A percentile compares a stretch with the other conserved stretches of the same genome.
These are phyloP conservation scores for Sebastes hopkinsi DNA, from an alignment of 2,797 vertebrate genomes.

Conservation along the genomic window DNA sequence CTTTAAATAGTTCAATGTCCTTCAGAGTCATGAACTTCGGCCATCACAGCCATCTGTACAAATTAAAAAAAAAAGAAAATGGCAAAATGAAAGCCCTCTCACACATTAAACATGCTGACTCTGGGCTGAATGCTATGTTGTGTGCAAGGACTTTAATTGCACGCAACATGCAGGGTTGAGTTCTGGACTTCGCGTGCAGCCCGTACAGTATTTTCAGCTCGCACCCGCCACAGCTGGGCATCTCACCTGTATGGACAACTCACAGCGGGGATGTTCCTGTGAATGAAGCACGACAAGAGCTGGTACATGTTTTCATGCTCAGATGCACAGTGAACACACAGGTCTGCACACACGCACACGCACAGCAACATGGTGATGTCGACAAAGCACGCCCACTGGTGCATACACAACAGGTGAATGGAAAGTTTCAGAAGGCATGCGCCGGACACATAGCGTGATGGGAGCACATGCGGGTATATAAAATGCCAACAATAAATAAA, in stretches of 20 bases:
- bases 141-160: not conserved
- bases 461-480: not conserved
- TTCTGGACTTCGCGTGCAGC: conserved; percentile 3
- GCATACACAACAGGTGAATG: not conserved
- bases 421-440: not conserved
- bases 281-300: conserved; percentile 42
- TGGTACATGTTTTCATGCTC: conserved; percentile 39
- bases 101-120: not conserved
- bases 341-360: not conserved
- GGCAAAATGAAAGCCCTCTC: not conserved
- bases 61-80: not conserved
- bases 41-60: not conserved
- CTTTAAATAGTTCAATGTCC: not conserved
- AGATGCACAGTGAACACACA: conserved; percentile 9
- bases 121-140: not conserved
- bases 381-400: conserved; percentile 21
- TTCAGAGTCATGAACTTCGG: not conserved
- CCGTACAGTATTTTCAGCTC: not conserved
- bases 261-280: conserved; percentile 35
- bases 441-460: not conserved
- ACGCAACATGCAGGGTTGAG: not conserved
- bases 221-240: not conserved
- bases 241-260: conserved; percentile 38
- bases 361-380: not conserved
- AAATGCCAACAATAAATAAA: not conserved